Evolutionary conservation across 2,888 invertebrate species (phyloP).

Genomic region (Cecidostiba fungosa): DNA sequence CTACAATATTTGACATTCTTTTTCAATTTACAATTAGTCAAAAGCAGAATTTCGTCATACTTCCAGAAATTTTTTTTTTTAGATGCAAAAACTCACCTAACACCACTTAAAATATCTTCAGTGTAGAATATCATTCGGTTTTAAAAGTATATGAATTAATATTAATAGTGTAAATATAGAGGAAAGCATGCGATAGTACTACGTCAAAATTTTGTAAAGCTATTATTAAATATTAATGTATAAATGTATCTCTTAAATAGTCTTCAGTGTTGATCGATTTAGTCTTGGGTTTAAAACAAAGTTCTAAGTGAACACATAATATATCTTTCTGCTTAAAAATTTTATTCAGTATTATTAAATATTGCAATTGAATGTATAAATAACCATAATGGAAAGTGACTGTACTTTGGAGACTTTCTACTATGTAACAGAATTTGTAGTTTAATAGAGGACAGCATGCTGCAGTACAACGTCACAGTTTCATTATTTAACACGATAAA

Average conservation of each 20-base stretch:
- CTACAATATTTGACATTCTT: neutral
- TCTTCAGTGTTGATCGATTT: neutral
- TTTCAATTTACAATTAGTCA: neutral
- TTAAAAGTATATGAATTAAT: neutral
- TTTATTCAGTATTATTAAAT: neutral
- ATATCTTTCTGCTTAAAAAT: neutral
- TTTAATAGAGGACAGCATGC: too few relatives aligned
- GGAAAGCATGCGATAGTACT: neutral
- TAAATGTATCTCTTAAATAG: neutral
- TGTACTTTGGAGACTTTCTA: too few relatives aligned
- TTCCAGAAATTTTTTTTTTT: neutral
- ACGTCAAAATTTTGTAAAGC: neutral
- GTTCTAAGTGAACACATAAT: neutral
- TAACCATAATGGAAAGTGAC: too few relatives aligned
- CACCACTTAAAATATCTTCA: conserved; percentile 32
- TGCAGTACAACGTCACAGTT: too few relatives aligned
- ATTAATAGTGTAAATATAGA: neutral
- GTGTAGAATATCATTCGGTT: conserved; percentile 20
- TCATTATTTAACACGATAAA: too few relatives aligned
- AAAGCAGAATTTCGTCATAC: neutral
- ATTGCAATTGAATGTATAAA: neutral
- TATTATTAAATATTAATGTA: neutral
- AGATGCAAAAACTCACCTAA: conserved; percentile 29
- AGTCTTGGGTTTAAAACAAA: neutral
- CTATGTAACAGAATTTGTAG: too few relatives aligned